Evolutionary conservation across 1,140 invertebrate genomes (phyloP), one percentile per base, ranked within the genome.

Genomic region (Drosophila murphyi): DNA sequence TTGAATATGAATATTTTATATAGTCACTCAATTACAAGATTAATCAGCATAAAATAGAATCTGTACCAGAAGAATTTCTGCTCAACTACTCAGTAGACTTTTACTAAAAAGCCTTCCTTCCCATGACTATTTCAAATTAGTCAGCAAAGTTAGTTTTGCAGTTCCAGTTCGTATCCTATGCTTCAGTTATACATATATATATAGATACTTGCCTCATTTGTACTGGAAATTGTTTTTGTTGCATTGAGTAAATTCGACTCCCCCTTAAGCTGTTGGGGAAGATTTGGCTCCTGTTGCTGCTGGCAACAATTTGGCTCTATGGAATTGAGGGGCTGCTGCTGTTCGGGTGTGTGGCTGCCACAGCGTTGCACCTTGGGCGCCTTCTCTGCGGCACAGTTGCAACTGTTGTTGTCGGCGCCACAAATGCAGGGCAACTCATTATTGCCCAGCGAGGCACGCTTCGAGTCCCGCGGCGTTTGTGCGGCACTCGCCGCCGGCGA

Each of bases 361-460:
- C 79, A 80, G 8, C 57, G 73, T 43, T 86, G 67, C 8, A 87
- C 41, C 67, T 86, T 86, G 60, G 82, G 54, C 55, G 74, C 83
- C 55, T 80, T 88, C 43, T 86, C 64, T 5, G 41, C 8, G 45
- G 43, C 76, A 51, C 51, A 60, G 55, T 56, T 54, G 67, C 73
- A 76, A 32, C 41, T 47, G 32, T 45, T 39, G 28, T 20, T 56
- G 28, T 54, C 62, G 10, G 64, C 39, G 52, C 73, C 73, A 28
- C 76, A 78, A 56, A 61, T 51, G 55, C 82, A 86, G 56, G 31
- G 60, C 67, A 79, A 50, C 52, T 86, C 83, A 48, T 69, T 78
- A 48, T 69, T 78, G 48, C 68, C 37, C 0, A 86, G 65, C 5
- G 82, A 86, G 5, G 83, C 57, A 1, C 82, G 79, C 29, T 87